These are phyloP conservation scores for Megalops cyprinoides DNA, from an alignment of 2,797 vertebrate species.

Conservation along the genomic window DNA sequence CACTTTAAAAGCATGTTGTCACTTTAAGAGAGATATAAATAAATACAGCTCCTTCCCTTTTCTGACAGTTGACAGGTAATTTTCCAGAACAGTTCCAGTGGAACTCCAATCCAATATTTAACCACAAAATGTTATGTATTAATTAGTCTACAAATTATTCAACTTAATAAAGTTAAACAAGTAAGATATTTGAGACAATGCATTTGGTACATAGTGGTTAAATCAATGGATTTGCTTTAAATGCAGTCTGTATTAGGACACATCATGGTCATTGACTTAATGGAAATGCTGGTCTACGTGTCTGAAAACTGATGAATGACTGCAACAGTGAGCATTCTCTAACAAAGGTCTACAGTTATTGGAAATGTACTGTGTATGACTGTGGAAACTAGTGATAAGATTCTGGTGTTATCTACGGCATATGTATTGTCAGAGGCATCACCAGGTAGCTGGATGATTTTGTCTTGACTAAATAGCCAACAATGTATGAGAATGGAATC, in stretches of 20 bases:
- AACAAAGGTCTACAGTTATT: no score
- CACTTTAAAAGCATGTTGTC: slow-evolving; percentile 73
- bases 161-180: neutral
- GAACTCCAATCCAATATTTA: slow-evolving; percentile 77
- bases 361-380: no score
- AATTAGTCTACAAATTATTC: slow-evolving; percentile 57
- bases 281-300: neutral
- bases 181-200: neutral
- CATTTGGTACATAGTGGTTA: neutral
- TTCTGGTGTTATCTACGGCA: neutral
- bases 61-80: slow-evolving; percentile 75
- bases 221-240: neutral
- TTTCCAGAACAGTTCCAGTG: slow-evolving; percentile 73
- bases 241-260: neutral
- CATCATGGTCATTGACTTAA: neutral
- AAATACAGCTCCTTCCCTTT: slow-evolving; percentile 74
- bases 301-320: neutral
- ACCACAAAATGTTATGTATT: slow-evolving; percentile 77
- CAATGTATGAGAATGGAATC: neutral
- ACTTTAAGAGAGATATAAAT: slow-evolving; percentile 66
- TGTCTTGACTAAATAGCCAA: slow-evolving; percentile 21
- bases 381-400: slow-evolving; percentile 19
- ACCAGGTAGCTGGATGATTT: slow-evolving; percentile 10
- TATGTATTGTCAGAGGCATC: neutral
- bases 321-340: no score